Conservation (phyloP, 1,140 invertebrate species). For the Achroia grisella region DNA sequence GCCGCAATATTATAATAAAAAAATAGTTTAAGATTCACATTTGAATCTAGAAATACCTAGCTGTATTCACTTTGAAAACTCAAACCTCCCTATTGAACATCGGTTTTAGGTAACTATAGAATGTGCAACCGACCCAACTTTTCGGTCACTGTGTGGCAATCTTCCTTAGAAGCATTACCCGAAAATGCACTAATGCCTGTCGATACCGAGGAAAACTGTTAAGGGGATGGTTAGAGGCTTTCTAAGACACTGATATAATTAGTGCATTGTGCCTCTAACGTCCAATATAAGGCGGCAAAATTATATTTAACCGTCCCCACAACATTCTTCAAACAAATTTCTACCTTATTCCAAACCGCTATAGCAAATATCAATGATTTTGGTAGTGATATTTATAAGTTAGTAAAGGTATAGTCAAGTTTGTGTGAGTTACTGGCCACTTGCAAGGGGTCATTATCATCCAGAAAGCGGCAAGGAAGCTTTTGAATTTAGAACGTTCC, state of each 20-base stretch:
- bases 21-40: too few relatives aligned
- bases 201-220: conserved; percentile 70
- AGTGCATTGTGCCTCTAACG: conserved; percentile 64
- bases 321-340: conserved; percentile 12
- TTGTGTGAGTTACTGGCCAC: conserved; percentile 48
- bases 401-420: conserved; percentile 36
- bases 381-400: conserved; percentile 5
- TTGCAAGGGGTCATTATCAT: conserved; percentile 48
- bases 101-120: too few relatives aligned
- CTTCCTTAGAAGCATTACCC: conserved; percentile 69
- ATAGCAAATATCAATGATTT: conserved; percentile 1
- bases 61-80: too few relatives aligned
- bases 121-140: conserved; percentile 26
- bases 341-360: conserved; percentile 9
- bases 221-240: conserved; percentile 70
- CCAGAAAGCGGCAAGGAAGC: conserved; percentile 33
- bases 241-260: conserved; percentile 71
- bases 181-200: conserved; percentile 66
- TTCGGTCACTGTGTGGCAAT: conserved; percentile 59
- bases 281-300: conserved; percentile 42
- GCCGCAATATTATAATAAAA: too few relatives aligned
- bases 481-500: conserved; percentile 36
- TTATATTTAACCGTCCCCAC: conserved; percentile 14
- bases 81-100: too few relatives aligned
- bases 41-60: too few relatives aligned